Evolutionary conservation across 2,797 vertebrate species (phyloP), one percentile per base, ranked within the genome.

Genomic region (Lindbergichthys nudifrons): DNA sequence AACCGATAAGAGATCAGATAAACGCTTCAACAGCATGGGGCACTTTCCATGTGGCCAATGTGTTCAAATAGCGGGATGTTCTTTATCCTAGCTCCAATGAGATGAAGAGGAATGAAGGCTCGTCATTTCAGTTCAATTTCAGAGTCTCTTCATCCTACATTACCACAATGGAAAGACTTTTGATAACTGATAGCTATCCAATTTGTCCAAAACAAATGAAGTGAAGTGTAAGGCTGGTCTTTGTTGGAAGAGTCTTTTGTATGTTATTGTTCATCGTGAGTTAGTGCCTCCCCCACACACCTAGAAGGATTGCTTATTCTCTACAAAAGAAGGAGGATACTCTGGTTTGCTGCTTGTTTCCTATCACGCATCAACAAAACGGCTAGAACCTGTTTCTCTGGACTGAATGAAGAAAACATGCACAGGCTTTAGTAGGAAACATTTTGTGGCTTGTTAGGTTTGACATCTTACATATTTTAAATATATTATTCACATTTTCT

Each of bases 61-160:
- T 65, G 56, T 47, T 19, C 5, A 42, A 70, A 68, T 70, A n/a
- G 14, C 18, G 13, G 0, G 26, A 56, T 41, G 3, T 1, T 1
- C 10, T 61, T 21, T 56, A 54, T 36, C 15, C 42, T 15, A 4
- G 1, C 46, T 53, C 47, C 46, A 63, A 53, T 64, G 45, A 67
- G 43, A 46, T 42, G 15, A 12, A 48, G 46, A 42, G 51, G 21
- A 52, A 47, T 10, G 12, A 41, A 4, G 69, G 61, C 56, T 70
- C n/a, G n/a, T n/a, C 57, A 69, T 81, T 72, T 61, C 50, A 30
- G 59, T 42, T 47, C 70, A 21, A 81, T 69, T 62, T 57, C 45
- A 50, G 47, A 58, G 45, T 67, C 53, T 52, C 59, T 78, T 59
- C 21, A 60, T 53, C 64, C 59, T 45, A 41, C 64, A 58, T 73